phyloP scores from a whole-genome alignment of 2,888 invertebrate species.

The Ischnus inquisitorius region DNA sequence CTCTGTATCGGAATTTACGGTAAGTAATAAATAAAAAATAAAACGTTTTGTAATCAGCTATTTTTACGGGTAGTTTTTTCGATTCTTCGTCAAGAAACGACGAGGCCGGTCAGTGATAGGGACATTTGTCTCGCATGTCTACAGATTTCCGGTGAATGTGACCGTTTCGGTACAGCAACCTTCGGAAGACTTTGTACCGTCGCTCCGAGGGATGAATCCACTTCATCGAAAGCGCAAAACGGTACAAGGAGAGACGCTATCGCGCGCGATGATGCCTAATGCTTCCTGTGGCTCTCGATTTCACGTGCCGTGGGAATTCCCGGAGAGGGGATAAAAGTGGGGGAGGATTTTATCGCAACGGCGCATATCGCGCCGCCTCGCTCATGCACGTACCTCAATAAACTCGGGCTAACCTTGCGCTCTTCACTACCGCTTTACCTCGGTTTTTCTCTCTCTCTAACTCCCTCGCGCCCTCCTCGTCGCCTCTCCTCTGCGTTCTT shows the following conservation, averaged over 20 bases:
- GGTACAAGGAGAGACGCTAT: conserved; percentile 75
- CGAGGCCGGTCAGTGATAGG: too few species aligned
- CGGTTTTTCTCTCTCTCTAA: background rate
- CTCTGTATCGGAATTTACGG: too few species aligned
- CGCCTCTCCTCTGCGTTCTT: background rate
- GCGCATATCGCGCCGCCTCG: conserved; percentile 7
- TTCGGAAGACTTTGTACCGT: too few species aligned
- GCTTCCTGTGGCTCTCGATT: conserved; percentile 73
- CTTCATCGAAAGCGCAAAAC: too few species aligned
- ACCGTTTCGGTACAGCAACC: too few species aligned
- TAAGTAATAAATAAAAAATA: too few species aligned
- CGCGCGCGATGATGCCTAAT: conserved; percentile 79
- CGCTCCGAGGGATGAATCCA: too few species aligned
- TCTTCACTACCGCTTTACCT: background rate
- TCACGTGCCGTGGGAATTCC: conserved; percentile 68
- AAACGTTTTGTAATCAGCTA: too few species aligned
- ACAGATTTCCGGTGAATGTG: too few species aligned
- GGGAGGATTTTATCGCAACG: conserved; percentile 8
- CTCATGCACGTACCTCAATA: background rate
- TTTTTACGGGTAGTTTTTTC: too few species aligned
- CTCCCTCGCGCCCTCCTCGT: background rate
- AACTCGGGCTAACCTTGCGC: background rate
- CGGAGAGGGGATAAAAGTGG: background rate
- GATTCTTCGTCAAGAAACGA: too few species aligned
- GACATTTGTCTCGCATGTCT: too few species aligned